Conservation (phyloP, 1,140 invertebrate genomes). For the Calliphora vicina region DNA sequence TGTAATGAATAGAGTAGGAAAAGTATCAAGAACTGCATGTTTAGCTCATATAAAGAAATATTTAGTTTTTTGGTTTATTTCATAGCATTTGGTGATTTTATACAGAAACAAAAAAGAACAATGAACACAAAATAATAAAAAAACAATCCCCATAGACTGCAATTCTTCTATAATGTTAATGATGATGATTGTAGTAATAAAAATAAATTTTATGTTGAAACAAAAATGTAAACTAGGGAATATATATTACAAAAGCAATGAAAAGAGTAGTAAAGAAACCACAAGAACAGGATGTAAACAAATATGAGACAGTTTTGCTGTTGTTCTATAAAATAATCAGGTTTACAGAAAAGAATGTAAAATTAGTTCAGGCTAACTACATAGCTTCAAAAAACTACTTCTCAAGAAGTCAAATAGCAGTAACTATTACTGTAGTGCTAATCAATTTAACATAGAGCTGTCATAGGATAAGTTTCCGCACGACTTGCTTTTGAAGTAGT, state of each 20-base stretch:
- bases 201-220: background rate
- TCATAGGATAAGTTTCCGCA: too few species aligned
- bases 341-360: too few species aligned
- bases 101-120: background rate
- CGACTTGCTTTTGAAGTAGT: too few species aligned
- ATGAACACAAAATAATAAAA: background rate
- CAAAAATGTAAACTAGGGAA: background rate
- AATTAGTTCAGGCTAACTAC: too few species aligned
- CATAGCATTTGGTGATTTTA: too few species aligned
- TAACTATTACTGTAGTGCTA: too few species aligned
- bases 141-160: background rate
- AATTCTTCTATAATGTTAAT: background rate
- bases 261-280: background rate
- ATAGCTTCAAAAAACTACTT: too few species aligned
- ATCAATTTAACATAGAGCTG: too few species aligned
- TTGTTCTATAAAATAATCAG: too few species aligned
- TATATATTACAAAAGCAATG: too few species aligned
- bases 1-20: slow-evolving; percentile 14
- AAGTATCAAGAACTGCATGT: background rate
- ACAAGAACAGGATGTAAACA: background rate
- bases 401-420: too few species aligned
- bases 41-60: background rate
- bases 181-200: background rate
- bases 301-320: background rate
- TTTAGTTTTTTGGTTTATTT: too few species aligned